Evolutionary conservation across 1,140 invertebrate genomes (phyloP), one percentile per base, ranked within the genome.

Genomic region (Listronotus bonariensis): DNA sequence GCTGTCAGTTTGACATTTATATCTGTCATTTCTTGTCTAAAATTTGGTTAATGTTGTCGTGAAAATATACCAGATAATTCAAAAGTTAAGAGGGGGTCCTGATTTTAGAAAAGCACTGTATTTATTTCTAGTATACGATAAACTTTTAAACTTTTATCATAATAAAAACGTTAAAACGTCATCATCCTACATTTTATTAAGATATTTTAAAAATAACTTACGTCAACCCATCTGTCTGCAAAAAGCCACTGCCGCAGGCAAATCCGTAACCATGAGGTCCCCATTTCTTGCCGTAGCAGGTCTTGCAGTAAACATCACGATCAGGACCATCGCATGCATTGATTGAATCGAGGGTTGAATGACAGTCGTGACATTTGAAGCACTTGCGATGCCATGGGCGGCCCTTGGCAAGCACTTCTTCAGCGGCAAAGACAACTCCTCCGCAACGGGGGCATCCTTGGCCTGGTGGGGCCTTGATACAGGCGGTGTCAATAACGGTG

Each of bases 351-450:
- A 97, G 83, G 17, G 91, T 92, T 75, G 94, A 94, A 71, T 88
- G 91, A 80, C 96, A 98, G 71, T 93, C 92, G 78, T 85, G 89
- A 80, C 96, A 99, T 80, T 97, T 98, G 85, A 96, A 98, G 82
- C 96, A 99, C 81, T 98, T 98, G 82, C 96, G 88, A 84, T 93
- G 96, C 95, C 94, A 26, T 26, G 98, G 81, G 95, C 94, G 75
- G 92, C 72, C 58, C 90, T 87, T 77, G 92, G 93, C 1, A 1
- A 26, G 20, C 20, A 26, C 20, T 26, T 26, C 20, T 26, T 26
- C 20, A 26, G 20, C 20, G 20, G 20, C 20, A 26, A 5, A 1
- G 20, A 5, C 20, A 26, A 26, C 20, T 26, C 20, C 20, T 5
- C 20, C 20, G 20, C 92, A 92, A 18, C 95, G 81, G 1, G 93